Evolutionary conservation across 2,113 vertebrate species (phyloP), one percentile per base, ranked within the genome.

Genomic region (Laterallus jamaicensis): DNA sequence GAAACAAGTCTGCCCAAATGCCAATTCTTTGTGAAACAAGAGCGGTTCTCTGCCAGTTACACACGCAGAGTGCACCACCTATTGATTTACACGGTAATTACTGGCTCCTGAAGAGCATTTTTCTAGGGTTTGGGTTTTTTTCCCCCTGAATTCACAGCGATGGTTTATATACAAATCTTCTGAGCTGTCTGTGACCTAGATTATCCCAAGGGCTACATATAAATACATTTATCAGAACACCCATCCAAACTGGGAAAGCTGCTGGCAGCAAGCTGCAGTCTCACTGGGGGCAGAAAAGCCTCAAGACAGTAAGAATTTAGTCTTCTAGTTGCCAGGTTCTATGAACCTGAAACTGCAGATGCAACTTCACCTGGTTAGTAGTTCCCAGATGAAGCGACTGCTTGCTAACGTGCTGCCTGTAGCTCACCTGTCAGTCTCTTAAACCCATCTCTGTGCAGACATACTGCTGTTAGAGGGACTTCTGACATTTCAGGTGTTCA

Each of bases 381-480:
- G 54, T n/a, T 79, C 26, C n/a, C 10, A 31, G 32, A 2, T 20
- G 47, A 88, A 62, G 28, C 18, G 32, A 49, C 62, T n/a, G 13
- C 4, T 52, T 56, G 26, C 20, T 44, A 44, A n/a, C 24, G 5
- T 8, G 11, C 40, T n/a, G 28, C 32, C 28, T 0, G 0, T 44
- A 64, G 52, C 22, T 63, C 35, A 24, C 18, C 18, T 24, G 4
- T 18, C 54, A 31, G 52, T 16, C 67, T 73, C 32, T 73, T 60
- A 59, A 44, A 59, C n/a, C 24, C 44, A 40, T 10, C 29, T 66
- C 59, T 66, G 52, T 31, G 73, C n/a, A 49, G 28, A 70, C 73
- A 4, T 10, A 13, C 35, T 50, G 55, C 39, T 31, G 40, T 37
- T 49, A 42, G 40, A 42, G 1, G 6, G 58, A 9, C 15, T 58